Conservation (phyloP, 2,797 vertebrate species). For the Esox lucius region DNA sequence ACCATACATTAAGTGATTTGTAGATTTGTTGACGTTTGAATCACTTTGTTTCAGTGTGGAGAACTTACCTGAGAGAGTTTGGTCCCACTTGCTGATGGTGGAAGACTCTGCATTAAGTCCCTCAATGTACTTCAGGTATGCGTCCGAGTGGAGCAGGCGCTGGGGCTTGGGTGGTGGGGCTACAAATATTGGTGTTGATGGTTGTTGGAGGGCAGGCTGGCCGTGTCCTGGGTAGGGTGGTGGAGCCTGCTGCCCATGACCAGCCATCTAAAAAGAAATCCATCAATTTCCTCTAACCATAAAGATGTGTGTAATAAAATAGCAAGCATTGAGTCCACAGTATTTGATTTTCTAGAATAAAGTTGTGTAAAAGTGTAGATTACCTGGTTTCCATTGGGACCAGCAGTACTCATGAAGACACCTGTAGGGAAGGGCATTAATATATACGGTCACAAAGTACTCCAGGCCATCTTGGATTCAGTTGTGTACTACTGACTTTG, state of each 20-base stretch:
- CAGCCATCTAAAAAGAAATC: slow-evolving; percentile 80
- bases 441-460: slow-evolving; percentile 23
- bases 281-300: slow-evolving; percentile 12
- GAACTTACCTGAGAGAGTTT: slow-evolving; percentile 88
- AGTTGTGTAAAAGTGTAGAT: slow-evolving; percentile 34
- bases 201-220: slow-evolving; percentile 88
- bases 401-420: slow-evolving; percentile 81
- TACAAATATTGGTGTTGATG: slow-evolving; percentile 95
- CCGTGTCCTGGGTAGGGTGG: slow-evolving; percentile 90
- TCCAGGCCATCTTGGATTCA: not conserved
- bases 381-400: slow-evolving; percentile 91
- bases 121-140: slow-evolving; percentile 96
- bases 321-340: not conserved
- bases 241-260: slow-evolving; percentile 86
- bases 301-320: not conserved
- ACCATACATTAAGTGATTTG: not conserved
- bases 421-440: slow-evolving; percentile 64
- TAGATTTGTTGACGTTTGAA: not conserved
- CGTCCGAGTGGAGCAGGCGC: slow-evolving; percentile 95
- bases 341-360: not conserved
- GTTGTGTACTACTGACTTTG: not conserved
- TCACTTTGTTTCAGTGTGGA: slow-evolving; percentile 3
- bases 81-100: slow-evolving; percentile 97
- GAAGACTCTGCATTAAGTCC: slow-evolving; percentile 90
- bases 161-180: slow-evolving; percentile 94